A percentile compares a stretch with the other conserved stretches of the same genome.
Evolutionary conservation across 1,140 invertebrate genomes (phyloP).

Genomic region (Brachionus manjavacas): DNA sequence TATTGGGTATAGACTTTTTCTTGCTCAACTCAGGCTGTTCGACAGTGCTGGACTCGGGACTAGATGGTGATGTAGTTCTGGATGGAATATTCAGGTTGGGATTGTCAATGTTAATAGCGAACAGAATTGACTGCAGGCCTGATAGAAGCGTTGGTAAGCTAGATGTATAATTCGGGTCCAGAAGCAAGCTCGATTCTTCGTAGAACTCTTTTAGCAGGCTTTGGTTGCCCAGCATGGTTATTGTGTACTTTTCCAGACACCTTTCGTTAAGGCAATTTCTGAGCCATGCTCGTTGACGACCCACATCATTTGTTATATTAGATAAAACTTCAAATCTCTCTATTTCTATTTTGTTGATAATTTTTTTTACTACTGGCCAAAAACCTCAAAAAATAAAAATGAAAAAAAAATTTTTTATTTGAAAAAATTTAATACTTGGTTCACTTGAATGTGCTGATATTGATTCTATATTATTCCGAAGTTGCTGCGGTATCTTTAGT

Average conservation of each 20-base stretch:
- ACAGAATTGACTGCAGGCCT: constrained; percentile 78
- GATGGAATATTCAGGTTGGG: constrained; percentile 65
- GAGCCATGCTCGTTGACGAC: constrained; percentile 75
- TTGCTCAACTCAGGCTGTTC: neutral
- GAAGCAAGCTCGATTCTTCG: neutral
- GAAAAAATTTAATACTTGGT: constrained; percentile 42
- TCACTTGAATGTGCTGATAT: constrained; percentile 42
- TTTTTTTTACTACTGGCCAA: constrained; percentile 59
- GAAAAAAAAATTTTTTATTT: neutral
- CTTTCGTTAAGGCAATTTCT: constrained; percentile 78
- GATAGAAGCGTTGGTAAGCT: constrained; percentile 30
- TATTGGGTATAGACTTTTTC: constrained; percentile 45
- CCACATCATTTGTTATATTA: constrained; percentile 73
- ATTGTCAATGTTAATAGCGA: constrained; percentile 82
- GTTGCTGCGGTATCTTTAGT: neutral
- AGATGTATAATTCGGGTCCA: constrained; percentile 17
- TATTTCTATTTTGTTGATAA: constrained; percentile 77
- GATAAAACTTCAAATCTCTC: constrained; percentile 75
- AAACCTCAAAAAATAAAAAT: constrained; percentile 44
- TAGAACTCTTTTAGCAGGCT: constrained; percentile 57
- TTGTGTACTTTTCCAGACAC: constrained; percentile 75
- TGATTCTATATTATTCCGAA: constrained; percentile 2
- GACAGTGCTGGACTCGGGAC: constrained; percentile 45
- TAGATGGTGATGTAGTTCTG: constrained; percentile 39
- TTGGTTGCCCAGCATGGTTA: constrained; percentile 67